Evolutionary conservation across 2,113 vertebrate species (phyloP).

Genomic region (Ophiodon elongatus): DNA sequence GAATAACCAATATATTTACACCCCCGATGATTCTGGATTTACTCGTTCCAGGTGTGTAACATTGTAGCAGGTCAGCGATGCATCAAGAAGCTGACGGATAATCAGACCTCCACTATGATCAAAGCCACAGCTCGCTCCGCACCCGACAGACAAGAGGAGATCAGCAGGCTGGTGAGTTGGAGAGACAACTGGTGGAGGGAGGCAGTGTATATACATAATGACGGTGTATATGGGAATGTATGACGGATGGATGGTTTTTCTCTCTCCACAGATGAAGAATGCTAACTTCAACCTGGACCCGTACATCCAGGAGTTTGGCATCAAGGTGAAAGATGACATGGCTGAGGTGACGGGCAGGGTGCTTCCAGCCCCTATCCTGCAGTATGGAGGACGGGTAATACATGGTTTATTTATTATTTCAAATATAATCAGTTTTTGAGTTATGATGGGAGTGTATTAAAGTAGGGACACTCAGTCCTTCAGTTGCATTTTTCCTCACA

Average conservation of each 20-base stretch:
- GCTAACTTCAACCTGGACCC: slow-evolving; percentile 99
- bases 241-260: background rate
- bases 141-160: slow-evolving; percentile 97
- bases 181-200: slow-evolving; percentile 14
- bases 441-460: background rate
- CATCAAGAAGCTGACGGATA: slow-evolving; percentile 99
- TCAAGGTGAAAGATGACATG: slow-evolving; percentile 99
- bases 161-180: slow-evolving; percentile 96
- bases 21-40: background rate
- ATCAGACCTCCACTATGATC: slow-evolving; percentile 99
- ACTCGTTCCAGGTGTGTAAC: slow-evolving; percentile 92
- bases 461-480: background rate
- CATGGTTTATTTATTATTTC: background rate
- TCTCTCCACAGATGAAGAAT: slow-evolving; percentile 94
- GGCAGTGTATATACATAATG: too few species aligned
- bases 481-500: background rate
- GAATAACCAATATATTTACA: background rate
- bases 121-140: slow-evolving; percentile 98
- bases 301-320: slow-evolving; percentile 99
- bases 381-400: slow-evolving; percentile 96
- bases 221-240: background rate
- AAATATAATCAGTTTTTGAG: background rate
- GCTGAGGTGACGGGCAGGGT: slow-evolving; percentile 97
- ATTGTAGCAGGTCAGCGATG: slow-evolving; percentile 98
- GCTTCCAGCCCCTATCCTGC: slow-evolving; percentile 96